Evolutionary conservation across 2,797 vertebrate species (phyloP), one percentile per base, ranked within the genome.

Genomic region (Borostomias antarcticus): DNA sequence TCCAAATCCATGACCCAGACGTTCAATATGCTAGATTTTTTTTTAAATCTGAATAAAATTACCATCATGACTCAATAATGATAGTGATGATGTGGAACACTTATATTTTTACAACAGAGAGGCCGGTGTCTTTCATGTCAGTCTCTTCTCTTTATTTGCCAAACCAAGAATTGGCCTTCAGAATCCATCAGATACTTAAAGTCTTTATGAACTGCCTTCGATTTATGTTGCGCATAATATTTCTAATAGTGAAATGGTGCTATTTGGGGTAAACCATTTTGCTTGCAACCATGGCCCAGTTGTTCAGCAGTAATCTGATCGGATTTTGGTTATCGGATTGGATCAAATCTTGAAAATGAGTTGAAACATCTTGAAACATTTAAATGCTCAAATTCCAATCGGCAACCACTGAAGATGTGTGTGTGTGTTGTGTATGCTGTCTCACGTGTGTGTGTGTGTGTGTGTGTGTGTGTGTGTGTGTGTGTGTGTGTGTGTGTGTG

Each of bases 61-160:
- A 51, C 32, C 25, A 28, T 37, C 21, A 35, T 47, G 40, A 15
- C 40, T 48, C 17, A n/a, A 53, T 45, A 40, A 58, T 53, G 35
- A 48, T 59, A 65, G 47, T 60, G 35, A 70, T 26, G 57, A 60
- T 61, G 60, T 45, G 10, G 40, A 64, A 10, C 26, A 35, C 10
- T 19, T 54, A 7, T 37, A 8, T 62, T 43, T 52, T 58, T 26
- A 17, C 73, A n/a, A 11, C 37, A 21, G 15, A 21, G 56, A 9
- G 26, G 17, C 47, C 17, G 21, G 17, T 21, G 45, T 30, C 40
- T 58, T 30, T 33, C 43, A 50, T 66, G 58, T 72, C 21, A 62
- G 25, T 48, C 53, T 69, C 73, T 68, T 45, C 40, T 50, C 63
- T 17, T 50, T 68, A 66, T 70, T 50, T 75, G 58, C 71, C 76